phyloP scores from a whole-genome alignment of 2,888 invertebrate genomes.

The Spisula subtruncata region DNA sequence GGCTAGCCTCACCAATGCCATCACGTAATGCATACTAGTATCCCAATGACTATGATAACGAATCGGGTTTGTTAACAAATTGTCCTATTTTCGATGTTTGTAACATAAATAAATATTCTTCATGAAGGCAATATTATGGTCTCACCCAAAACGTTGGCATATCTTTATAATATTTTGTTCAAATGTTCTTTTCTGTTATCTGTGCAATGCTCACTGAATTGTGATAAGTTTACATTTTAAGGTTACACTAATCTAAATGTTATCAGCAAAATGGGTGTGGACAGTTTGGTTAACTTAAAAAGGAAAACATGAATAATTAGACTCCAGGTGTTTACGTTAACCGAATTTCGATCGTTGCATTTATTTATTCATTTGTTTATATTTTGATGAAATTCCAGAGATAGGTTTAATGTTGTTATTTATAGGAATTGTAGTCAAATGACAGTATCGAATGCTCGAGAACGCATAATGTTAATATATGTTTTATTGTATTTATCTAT shows the following conservation, averaged over 20 bases:
- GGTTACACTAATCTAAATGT: not conserved
- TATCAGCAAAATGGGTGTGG: not conserved
- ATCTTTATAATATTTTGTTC: not conserved
- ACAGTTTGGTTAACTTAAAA: not conserved
- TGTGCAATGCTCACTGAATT: not conserved
- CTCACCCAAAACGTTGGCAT: not conserved
- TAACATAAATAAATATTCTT: not conserved
- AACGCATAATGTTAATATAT: too few relatives aligned
- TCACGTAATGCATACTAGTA: not conserved
- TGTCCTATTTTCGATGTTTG: not conserved
- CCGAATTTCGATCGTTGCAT: not conserved
- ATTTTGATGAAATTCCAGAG: too few relatives aligned
- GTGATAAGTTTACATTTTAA: not conserved
- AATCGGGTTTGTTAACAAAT: not conserved
- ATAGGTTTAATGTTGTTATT: too few relatives aligned
- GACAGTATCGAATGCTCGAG: too few relatives aligned
- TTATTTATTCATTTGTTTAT: not conserved
- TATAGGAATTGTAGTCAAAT: too few relatives aligned
- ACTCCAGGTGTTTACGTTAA: not conserved
- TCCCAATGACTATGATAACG: not conserved
- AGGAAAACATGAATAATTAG: not conserved
- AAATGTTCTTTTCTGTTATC: not conserved
- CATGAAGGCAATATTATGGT: not conserved
- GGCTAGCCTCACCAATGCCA: not conserved
- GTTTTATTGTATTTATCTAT: too few relatives aligned